These are phyloP conservation scores for Subanguina moxae DNA, from an alignment of 1,140 invertebrate species.

Conservation along the genomic window DNA sequence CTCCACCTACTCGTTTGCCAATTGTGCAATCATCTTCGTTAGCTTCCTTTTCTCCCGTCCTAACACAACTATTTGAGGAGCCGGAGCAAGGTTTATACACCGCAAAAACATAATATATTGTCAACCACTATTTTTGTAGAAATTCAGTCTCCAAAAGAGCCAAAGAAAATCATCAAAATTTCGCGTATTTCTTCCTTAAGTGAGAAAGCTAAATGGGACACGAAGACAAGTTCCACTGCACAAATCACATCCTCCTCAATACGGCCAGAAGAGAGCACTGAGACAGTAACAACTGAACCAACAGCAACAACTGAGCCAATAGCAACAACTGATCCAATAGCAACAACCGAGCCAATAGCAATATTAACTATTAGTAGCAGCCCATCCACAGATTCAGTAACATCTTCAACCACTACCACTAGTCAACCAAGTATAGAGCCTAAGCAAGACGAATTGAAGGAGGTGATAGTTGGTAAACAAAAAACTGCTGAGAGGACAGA, in stretches of 20 bases:
- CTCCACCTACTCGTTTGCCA: too few relatives aligned
- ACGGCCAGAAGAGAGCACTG: not conserved
- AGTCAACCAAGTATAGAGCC: too few relatives aligned
- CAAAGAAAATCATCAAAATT: conserved; percentile 14
- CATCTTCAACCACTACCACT: not conserved
- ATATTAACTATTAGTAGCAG: too few relatives aligned
- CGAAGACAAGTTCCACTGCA: not conserved
- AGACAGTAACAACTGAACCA: not conserved
- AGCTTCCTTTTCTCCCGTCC: too few relatives aligned
- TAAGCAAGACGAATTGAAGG: not conserved
- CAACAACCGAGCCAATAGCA: not conserved
- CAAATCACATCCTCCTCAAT: too few relatives aligned
- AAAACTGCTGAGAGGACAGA: not conserved
- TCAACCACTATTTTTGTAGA: not conserved
- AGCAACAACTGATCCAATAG: not conserved
- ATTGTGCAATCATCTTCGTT: too few relatives aligned
- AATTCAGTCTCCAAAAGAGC: not conserved
- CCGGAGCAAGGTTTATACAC: too few relatives aligned
- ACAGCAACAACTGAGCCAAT: conserved; percentile 4
- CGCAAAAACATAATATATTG: too few relatives aligned
- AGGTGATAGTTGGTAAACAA: not conserved
- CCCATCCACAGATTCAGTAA: not conserved
- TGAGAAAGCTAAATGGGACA: conserved; percentile 17
- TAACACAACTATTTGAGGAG: too few relatives aligned
- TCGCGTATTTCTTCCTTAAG: conserved; percentile 21